Conservation (phyloP, 2,888 invertebrate species). For the Monopis laevigella region DNA sequence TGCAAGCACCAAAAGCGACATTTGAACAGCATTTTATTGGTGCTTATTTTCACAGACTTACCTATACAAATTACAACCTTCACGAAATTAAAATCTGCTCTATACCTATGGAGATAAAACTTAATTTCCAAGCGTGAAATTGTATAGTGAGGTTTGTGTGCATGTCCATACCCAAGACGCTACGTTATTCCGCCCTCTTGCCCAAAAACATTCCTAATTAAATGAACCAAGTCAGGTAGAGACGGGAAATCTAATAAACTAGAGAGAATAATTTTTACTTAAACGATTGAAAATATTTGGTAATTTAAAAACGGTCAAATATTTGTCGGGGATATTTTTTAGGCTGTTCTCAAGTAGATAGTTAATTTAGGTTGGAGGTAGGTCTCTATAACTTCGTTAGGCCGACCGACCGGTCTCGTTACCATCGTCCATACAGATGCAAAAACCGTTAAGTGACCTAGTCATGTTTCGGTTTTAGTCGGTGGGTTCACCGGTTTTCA, state of each 20-base stretch:
- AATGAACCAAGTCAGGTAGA: conserved; percentile 43
- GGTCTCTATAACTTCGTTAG: too few relatives aligned
- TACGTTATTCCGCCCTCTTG: conserved; percentile 5
- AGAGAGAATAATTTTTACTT: conserved; percentile 1
- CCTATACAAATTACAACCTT: background rate
- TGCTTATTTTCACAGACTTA: background rate
- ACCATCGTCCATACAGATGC: too few relatives aligned
- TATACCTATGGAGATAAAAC: too few relatives aligned
- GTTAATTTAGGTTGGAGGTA: too few relatives aligned
- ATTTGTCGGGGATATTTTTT: background rate
- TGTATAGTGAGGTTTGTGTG: background rate
- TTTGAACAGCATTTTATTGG: conserved; percentile 8
- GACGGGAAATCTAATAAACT: conserved; percentile 38
- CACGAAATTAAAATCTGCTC: too few relatives aligned
- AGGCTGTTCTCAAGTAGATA: background rate
- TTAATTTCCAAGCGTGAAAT: too few relatives aligned
- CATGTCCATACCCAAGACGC: conserved; percentile 7
- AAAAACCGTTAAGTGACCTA: too few relatives aligned
- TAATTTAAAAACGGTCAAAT: background rate
- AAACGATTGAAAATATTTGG: conserved; percentile 2
- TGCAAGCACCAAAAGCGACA: conserved; percentile 6
- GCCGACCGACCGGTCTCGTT: too few relatives aligned
- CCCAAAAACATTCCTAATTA: conserved; percentile 46
- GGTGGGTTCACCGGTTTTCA: too few relatives aligned
- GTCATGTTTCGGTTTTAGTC: too few relatives aligned